A percentile compares a stretch with the other conserved stretches of the same genome.
Conservation (phyloP, 2,113 vertebrate genomes). For the Prunella himalayana region DNA sequence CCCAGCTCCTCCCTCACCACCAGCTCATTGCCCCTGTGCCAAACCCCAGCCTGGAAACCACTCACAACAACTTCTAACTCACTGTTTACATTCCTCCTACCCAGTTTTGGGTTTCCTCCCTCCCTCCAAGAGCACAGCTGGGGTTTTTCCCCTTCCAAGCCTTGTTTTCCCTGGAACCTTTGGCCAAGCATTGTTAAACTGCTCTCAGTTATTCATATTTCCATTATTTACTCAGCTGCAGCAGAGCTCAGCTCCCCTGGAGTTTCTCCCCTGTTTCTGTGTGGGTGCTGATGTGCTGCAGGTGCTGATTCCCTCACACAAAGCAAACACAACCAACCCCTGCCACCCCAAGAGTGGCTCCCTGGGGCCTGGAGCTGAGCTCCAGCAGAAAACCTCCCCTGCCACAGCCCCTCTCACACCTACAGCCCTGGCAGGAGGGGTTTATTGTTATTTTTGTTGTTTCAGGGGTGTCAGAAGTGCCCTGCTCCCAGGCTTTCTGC, state of each 20-base stretch:
- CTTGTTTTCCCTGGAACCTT: not conserved
- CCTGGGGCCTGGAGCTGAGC: rapidly evolving
- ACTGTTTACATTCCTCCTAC: not conserved
- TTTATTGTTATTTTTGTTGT: not conserved
- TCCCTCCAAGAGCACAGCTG: not conserved
- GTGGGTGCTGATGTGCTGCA: not conserved
- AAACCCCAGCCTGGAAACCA: not conserved
- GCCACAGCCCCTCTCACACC: not conserved
- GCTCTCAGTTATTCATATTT: not conserved
- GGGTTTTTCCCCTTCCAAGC: not conserved
- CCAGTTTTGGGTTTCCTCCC: not conserved
- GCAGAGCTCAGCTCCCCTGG: not conserved
- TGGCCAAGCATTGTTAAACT: not conserved
- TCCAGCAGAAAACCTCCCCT: rapidly evolving
- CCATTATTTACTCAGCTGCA: not conserved
- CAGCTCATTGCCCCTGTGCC: not conserved
- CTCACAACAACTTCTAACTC: not conserved
- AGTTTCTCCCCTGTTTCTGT: not conserved
- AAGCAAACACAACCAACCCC: rapidly evolving
- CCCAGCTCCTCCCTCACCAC: not conserved
- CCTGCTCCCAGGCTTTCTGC: too few species aligned
- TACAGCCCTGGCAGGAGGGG: too few species aligned
- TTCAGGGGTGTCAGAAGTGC: not conserved
- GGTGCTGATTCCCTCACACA: not conserved
- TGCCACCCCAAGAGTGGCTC: not conserved